These are phyloP conservation scores for Anableps anableps DNA, from an alignment of 2,797 vertebrate genomes.

Conservation along the genomic window DNA sequence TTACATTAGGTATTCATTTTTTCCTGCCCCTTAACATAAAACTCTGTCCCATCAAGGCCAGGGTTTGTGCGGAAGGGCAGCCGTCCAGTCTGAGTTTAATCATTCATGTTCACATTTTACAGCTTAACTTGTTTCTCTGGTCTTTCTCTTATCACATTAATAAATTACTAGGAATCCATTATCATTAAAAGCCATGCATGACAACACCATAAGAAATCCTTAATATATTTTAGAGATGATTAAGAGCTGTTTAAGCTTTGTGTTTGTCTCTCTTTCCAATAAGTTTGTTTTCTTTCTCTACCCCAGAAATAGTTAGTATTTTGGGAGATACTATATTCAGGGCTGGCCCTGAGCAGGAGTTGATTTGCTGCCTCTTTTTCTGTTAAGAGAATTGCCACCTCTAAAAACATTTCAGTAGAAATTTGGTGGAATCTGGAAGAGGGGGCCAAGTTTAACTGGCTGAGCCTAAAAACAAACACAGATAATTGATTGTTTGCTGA, in stretches of 20 bases:
- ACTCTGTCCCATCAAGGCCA: background rate
- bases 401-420: background rate
- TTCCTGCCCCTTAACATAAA: background rate
- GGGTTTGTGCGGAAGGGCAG: background rate
- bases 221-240: background rate
- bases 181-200: background rate
- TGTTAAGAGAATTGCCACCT: too few species aligned
- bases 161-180: background rate
- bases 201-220: background rate
- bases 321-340: background rate
- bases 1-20: background rate
- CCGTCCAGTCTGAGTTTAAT: background rate
- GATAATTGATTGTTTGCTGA: background rate
- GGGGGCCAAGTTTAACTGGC: background rate
- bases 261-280: background rate
- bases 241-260: background rate
- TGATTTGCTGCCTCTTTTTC: too few species aligned
- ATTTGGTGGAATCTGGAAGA: background rate
- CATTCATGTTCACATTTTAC: background rate
- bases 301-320: background rate
- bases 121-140: background rate
- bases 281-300: background rate
- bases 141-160: background rate
- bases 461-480: background rate
- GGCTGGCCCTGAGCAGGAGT: background rate